Percentiles rank a stretch among this genome's conserved stretches.
Evolutionary conservation across 2,888 invertebrate species (phyloP).

Genomic region (Bugula neritina): DNA sequence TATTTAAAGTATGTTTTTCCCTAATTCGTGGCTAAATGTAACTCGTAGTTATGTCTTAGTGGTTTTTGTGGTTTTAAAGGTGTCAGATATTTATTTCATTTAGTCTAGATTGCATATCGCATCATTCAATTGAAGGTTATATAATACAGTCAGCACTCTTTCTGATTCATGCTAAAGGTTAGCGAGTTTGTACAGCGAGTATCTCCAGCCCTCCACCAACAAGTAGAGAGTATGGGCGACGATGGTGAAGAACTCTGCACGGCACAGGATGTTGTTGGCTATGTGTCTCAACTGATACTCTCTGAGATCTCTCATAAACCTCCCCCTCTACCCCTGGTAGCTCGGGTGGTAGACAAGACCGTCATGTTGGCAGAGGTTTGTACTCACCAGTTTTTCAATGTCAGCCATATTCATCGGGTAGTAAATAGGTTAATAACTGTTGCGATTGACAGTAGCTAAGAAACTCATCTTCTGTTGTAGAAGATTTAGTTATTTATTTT

Average conservation of each 20-base stretch:
- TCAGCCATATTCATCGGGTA: neutral
- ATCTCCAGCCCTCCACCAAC: neutral
- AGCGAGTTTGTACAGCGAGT: neutral
- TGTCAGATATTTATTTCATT: too few relatives aligned
- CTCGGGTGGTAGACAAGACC: neutral
- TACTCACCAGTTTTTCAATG: neutral
- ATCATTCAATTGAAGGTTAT: too few relatives aligned
- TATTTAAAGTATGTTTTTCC: too few relatives aligned
- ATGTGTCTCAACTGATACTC: slow-evolving; percentile 5
- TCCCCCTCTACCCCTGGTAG: neutral
- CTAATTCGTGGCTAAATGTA: too few relatives aligned
- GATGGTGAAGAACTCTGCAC: neutral
- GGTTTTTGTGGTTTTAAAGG: too few relatives aligned
- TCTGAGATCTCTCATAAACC: neutral
- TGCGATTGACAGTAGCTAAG: too few relatives aligned
- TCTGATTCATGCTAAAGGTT: neutral
- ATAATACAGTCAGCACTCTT: too few relatives aligned
- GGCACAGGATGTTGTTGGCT: neutral
- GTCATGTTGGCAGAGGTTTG: neutral
- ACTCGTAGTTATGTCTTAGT: too few relatives aligned
- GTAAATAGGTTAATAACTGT: neutral
- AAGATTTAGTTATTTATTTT: too few relatives aligned
- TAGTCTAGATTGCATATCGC: too few relatives aligned
- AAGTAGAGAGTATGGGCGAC: neutral
- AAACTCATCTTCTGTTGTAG: too few relatives aligned